phyloP scores from a whole-genome alignment of 2,797 vertebrate genomes.

The Chaetophractus vellerosus region DNA sequence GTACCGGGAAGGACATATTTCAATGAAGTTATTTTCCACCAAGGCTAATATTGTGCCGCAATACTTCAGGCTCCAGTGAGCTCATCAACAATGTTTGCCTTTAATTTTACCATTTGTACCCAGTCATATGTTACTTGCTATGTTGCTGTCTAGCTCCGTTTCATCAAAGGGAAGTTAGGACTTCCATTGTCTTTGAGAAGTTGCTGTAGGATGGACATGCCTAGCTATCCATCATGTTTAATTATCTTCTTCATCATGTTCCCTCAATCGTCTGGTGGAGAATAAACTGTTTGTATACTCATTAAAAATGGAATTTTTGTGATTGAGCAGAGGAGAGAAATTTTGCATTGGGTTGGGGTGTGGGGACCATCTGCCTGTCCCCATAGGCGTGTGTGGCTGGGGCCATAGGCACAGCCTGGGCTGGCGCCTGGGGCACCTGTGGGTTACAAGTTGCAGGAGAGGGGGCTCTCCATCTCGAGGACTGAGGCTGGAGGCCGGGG shows the following conservation, averaged over 20 bases:
- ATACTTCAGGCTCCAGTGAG: constrained; percentile 78
- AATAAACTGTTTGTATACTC: constrained; percentile 85
- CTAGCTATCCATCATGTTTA: constrained; percentile 88
- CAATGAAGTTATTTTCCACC: constrained; percentile 84
- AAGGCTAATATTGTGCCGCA: constrained; percentile 85
- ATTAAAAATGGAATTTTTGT: constrained; percentile 87
- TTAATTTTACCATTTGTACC: constrained; percentile 87
- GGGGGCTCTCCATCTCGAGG: neutral
- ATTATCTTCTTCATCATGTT: constrained; percentile 89
- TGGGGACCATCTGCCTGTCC: neutral
- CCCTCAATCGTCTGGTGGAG: constrained; percentile 88
- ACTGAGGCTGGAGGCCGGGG: too few species aligned
- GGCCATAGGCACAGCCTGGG: neutral
- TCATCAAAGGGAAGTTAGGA: constrained; percentile 85
- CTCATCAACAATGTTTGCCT: constrained; percentile 88
- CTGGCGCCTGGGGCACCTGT: neutral
- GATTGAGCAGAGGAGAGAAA: constrained; percentile 79
- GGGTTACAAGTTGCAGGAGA: neutral
- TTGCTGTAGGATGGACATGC: constrained; percentile 89
- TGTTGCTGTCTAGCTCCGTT: constrained; percentile 86
- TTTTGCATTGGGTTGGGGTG: constrained; percentile 69
- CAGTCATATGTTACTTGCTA: constrained; percentile 84
- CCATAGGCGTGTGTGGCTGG: neutral
- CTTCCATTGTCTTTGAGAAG: constrained; percentile 89
- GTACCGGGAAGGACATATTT: constrained; percentile 81